Evolutionary conservation across 92 coral and sea anemone species (phyloP).

Genomic region (Bergia puertoricense): DNA sequence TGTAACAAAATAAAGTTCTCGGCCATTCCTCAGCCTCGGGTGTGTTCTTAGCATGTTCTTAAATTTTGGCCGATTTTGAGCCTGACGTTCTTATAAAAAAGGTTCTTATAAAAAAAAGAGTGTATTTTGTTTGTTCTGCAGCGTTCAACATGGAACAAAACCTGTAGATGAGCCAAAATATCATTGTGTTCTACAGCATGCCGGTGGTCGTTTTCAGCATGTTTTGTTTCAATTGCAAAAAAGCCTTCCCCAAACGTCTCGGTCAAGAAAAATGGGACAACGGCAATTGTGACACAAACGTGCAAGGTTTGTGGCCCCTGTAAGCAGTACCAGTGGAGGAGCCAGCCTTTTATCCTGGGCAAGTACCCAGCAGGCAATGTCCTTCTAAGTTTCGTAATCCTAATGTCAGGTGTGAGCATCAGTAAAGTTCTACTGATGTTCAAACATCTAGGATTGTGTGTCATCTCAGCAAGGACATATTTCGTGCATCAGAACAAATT

Average conservation of each 20-base stretch:
- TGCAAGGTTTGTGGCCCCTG: slow-evolving; percentile 19
- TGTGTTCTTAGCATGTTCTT: too few relatives aligned
- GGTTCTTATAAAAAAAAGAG: too few relatives aligned
- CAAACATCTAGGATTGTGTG: slow-evolving; percentile 9
- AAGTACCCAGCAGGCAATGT: neutral
- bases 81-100: too few relatives aligned
- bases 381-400: slow-evolving; percentile 1
- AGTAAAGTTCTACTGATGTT: neutral
- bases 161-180: too few relatives aligned
- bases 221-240: slow-evolving; percentile 30
- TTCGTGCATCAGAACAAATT: slow-evolving; percentile 6
- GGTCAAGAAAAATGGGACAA: slow-evolving; percentile 21
- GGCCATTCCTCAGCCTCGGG: too few relatives aligned
- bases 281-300: slow-evolving; percentile 26
- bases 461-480: slow-evolving; percentile 8
- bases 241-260: slow-evolving; percentile 4
- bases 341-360: slow-evolving; percentile 5
- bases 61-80: too few relatives aligned
- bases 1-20: too few relatives aligned
- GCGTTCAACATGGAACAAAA: too few relatives aligned
- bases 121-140: too few relatives aligned
- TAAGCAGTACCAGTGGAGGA: slow-evolving; percentile 26
- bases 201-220: slow-evolving; percentile 9
- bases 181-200: too few relatives aligned
- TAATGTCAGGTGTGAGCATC: slow-evolving; percentile 17